phyloP scores from a whole-genome alignment of 2,113 vertebrate genomes.

The Megaceryle torquata region DNA sequence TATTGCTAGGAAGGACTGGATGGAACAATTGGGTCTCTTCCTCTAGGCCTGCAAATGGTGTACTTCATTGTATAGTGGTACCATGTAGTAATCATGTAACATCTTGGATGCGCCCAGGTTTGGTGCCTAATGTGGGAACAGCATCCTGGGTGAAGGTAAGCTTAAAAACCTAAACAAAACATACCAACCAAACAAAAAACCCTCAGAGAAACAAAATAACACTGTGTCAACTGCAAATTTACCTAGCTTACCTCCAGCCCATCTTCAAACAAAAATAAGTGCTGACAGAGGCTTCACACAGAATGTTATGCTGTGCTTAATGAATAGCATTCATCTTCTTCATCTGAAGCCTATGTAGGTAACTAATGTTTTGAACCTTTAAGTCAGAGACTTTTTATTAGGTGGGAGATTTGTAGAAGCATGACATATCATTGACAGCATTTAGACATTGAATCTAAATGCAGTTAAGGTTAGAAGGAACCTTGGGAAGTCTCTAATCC shows the following conservation, averaged over 20 bases:
- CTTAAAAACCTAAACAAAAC: not conserved
- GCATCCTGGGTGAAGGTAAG: not conserved
- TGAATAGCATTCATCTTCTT: not conserved
- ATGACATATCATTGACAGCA: not conserved
- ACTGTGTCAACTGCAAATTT: accelerated
- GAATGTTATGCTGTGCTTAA: not conserved
- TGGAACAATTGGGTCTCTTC: not conserved
- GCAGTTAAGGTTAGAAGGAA: not conserved
- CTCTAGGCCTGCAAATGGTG: not conserved
- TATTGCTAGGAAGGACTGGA: not conserved
- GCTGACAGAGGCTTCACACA: not conserved
- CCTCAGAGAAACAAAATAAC: not conserved
- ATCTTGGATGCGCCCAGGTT: not conserved
- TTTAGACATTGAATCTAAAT: not conserved
- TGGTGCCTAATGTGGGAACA: not conserved
- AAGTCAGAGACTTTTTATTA: not conserved
- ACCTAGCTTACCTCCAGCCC: not conserved
- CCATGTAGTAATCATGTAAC: not conserved
- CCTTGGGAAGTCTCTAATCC: not conserved
- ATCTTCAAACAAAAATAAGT: not conserved
- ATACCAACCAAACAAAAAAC: not conserved
- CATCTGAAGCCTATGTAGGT: not conserved
- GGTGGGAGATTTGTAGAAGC: not conserved
- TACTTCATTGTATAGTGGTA: not conserved
- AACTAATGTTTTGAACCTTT: not conserved